Evolutionary conservation across 2,797 vertebrate genomes (phyloP).

Genomic region (Melanotaenia pygmaea): DNA sequence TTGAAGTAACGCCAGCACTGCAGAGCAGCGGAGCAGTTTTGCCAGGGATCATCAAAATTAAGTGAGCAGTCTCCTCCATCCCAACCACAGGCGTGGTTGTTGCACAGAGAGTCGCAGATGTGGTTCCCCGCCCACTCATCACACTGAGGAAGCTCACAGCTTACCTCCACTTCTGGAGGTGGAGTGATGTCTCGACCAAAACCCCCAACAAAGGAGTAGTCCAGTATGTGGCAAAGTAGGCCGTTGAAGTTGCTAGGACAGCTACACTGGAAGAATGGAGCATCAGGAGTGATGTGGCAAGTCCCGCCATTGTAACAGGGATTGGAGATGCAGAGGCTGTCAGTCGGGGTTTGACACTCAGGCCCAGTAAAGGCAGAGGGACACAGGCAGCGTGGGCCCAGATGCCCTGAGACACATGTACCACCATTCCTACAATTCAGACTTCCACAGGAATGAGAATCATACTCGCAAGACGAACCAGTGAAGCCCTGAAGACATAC

Average conservation of each 20-base stretch:
- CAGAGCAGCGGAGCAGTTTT: conserved; percentile 94
- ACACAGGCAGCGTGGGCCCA: conserved; percentile 92
- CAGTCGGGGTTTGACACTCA: conserved; percentile 89
- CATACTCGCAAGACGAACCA: conserved; percentile 92
- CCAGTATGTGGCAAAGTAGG: conserved; percentile 95
- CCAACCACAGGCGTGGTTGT: conserved; percentile 95
- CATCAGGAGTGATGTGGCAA: conserved; percentile 87
- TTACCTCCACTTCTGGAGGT: conserved; percentile 83
- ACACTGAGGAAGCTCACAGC: conserved; percentile 90
- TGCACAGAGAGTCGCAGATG: conserved; percentile 91
- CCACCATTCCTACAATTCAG: conserved; percentile 92
- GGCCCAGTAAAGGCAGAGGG: conserved; percentile 86
- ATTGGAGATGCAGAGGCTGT: conserved; percentile 89
- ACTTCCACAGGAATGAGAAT: conserved; percentile 89
- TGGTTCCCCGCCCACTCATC: conserved; percentile 88
- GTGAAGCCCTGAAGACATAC: conserved; percentile 76
- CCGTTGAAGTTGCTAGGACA: conserved; percentile 96
- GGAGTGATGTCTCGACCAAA: conserved; percentile 91
- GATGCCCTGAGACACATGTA: conserved; percentile 88
- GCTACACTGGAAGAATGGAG: conserved; percentile 91
- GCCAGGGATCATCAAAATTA: conserved; percentile 96
- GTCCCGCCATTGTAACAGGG: conserved; percentile 97
- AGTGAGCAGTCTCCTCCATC: conserved; percentile 98
- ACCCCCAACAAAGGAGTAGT: conserved; percentile 90
- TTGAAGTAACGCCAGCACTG: conserved; percentile 99